phyloP scores from a whole-genome alignment of 1,140 invertebrate species.

The Leguminivora glycinivorella region DNA sequence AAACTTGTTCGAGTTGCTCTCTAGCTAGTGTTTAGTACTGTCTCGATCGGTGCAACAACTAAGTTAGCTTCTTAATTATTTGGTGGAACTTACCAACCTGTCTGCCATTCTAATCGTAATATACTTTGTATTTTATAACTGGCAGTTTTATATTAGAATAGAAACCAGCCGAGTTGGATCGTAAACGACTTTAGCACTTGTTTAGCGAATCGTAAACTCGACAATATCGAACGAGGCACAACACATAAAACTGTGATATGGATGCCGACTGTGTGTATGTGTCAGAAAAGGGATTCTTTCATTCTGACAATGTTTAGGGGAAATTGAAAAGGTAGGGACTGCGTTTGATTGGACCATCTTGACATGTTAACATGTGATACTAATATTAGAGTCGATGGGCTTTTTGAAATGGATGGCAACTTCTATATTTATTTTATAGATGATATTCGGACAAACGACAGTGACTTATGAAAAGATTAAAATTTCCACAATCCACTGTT shows the following conservation, averaged over 20 bases:
- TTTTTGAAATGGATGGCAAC: too few species aligned
- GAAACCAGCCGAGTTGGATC: neutral
- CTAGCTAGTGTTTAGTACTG: too few species aligned
- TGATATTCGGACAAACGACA: neutral
- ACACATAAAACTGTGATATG: slow-evolving; percentile 4
- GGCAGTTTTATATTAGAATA: neutral
- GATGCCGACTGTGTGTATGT: neutral
- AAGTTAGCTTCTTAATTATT: too few species aligned
- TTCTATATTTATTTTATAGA: neutral
- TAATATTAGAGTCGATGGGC: too few species aligned
- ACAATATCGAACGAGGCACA: slow-evolving; percentile 7
- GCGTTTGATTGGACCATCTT: neutral
- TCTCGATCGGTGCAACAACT: too few species aligned
- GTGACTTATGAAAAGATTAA: neutral
- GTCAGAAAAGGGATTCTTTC: slow-evolving; percentile 17
- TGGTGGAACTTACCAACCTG: too few species aligned
- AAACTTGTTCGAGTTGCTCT: too few species aligned
- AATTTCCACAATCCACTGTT: too few species aligned
- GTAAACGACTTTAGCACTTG: neutral
- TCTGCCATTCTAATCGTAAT: too few species aligned
- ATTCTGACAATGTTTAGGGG: neutral
- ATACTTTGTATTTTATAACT: too few species aligned
- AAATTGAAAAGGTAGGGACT: neutral
- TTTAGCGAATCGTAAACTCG: neutral
- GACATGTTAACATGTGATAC: neutral